Evolutionary conservation across 2,797 vertebrate genomes (phyloP).

Genomic region (Sebastes reedi): DNA sequence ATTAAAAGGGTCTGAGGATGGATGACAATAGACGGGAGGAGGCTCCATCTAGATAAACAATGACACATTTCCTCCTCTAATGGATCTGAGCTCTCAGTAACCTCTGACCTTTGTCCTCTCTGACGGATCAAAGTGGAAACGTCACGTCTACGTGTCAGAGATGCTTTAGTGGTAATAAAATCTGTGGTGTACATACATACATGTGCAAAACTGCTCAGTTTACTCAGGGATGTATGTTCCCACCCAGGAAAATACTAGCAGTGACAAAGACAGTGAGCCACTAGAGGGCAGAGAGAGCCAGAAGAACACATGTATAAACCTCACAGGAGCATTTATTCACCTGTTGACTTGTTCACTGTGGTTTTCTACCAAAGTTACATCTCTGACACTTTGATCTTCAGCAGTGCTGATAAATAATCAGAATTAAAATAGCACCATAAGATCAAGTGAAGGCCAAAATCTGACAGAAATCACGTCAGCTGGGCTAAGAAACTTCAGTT

Average conservation of each 20-base stretch:
- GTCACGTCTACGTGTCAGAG: background rate
- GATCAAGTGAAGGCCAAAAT: background rate
- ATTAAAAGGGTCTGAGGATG: conserved; percentile 39
- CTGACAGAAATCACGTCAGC: background rate
- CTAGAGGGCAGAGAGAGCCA: conserved; percentile 69
- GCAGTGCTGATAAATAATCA: background rate
- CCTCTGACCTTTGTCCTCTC: background rate
- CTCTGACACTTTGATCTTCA: background rate
- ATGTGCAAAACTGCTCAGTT: background rate
- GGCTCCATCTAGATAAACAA: background rate
- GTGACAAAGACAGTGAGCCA: conserved; percentile 25
- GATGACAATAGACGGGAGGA: conserved; percentile 20
- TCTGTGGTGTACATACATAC: background rate
- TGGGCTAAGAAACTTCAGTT: background rate
- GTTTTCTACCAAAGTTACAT: background rate
- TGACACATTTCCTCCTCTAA: conserved; percentile 10
- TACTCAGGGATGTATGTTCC: background rate
- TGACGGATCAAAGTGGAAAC: background rate
- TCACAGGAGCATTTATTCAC: background rate
- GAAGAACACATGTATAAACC: background rate
- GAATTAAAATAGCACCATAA: background rate
- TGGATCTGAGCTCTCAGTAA: background rate
- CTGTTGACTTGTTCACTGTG: background rate
- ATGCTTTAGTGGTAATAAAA: background rate
- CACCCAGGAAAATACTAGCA: background rate